phyloP scores from a whole-genome alignment of 2,113 vertebrate genomes.

The Colistium nudipinnis region DNA sequence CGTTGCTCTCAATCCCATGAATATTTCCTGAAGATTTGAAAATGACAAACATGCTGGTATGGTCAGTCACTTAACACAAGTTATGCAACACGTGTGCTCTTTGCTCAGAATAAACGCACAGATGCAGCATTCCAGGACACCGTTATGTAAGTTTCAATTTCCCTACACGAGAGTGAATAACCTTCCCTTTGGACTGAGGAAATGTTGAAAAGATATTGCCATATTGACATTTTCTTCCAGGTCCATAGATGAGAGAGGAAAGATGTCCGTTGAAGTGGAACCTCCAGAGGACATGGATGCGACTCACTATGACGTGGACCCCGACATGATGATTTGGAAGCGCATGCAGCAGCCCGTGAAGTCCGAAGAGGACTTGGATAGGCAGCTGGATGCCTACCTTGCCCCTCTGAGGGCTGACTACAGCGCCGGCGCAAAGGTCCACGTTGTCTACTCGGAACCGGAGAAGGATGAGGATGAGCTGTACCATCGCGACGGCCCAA shows the following conservation, averaged over 20 bases:
- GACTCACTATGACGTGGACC: slow-evolving; percentile 55
- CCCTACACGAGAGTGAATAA: slow-evolving; percentile 14
- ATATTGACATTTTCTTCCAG: slow-evolving; percentile 57
- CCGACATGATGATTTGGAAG: slow-evolving; percentile 71
- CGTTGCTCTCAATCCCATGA: background rate
- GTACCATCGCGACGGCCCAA: slow-evolving; percentile 24
- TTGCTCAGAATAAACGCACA: slow-evolving; percentile 64
- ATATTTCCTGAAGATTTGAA: slow-evolving; percentile 6
- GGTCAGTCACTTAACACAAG: background rate
- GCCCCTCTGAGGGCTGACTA: slow-evolving; percentile 22
- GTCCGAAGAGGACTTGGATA: slow-evolving; percentile 69
- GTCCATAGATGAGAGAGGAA: slow-evolving; percentile 54
- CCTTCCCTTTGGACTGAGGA: slow-evolving; percentile 3
- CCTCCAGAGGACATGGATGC: slow-evolving; percentile 61
- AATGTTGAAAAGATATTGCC: background rate
- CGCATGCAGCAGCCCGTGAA: slow-evolving; percentile 44
- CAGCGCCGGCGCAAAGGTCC: background rate
- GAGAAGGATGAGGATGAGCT: slow-evolving; percentile 38
- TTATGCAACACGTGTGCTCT: slow-evolving; percentile 24
- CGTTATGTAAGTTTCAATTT: slow-evolving; percentile 67
- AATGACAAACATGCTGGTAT: background rate
- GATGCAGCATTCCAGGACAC: slow-evolving; percentile 62
- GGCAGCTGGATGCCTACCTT: background rate
- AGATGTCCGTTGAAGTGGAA: slow-evolving; percentile 66
- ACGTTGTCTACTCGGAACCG: background rate